Evolutionary conservation across 37 sponge, comb jelly and placozoan genomes (phyloP), one percentile per base, ranked within the genome.

Genomic region (Halisarca cf. caerulea): DNA sequence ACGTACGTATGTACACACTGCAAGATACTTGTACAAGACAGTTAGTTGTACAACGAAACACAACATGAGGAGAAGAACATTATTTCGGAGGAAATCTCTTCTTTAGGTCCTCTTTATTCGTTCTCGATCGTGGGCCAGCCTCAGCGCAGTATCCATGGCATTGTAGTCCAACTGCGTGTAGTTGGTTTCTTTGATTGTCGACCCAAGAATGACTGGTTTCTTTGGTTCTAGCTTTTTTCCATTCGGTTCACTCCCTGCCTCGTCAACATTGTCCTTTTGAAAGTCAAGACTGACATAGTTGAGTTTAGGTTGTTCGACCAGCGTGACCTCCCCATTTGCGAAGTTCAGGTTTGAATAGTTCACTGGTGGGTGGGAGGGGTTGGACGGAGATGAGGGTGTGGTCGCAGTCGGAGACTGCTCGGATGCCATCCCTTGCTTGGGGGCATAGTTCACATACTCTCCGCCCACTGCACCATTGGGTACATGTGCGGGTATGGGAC

Each of bases 391-490:
- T 68, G 2, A 2, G n/a, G 35, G 35, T 27, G 69, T 30, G 69
- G 69, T 47, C 11, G 51, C 51, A 6, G 51, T 47, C 11, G 51
- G 51, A 47, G 51, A 47, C 51, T 47, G 51, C 51, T 47, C 51
- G n/a, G 57, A 55, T 6, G 25, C 30, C 2, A 74, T 2, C 1
- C 77, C 77, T 44, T 74, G 77, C 0, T 44, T 25, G 42, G 77
- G 77, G 42, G 20, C 25, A 40, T 74, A 74, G 77, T 74, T 74
- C 44, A 74, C 77, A 21, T 74, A 74, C 42, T 74, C 77, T 43
- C 42, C 77, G 2, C 24, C 77, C 2, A 40, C 25, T 74, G 9
- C 41, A 7, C 77, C 77, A 43, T 74, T 41, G 69, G 11, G 35
- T 34, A 18, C 30, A 11, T 6, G 51, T 47, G 51, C 11, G 51